Conservation (phyloP, 2,888 invertebrate genomes). For the Dyspetes luteomarginatus region DNA sequence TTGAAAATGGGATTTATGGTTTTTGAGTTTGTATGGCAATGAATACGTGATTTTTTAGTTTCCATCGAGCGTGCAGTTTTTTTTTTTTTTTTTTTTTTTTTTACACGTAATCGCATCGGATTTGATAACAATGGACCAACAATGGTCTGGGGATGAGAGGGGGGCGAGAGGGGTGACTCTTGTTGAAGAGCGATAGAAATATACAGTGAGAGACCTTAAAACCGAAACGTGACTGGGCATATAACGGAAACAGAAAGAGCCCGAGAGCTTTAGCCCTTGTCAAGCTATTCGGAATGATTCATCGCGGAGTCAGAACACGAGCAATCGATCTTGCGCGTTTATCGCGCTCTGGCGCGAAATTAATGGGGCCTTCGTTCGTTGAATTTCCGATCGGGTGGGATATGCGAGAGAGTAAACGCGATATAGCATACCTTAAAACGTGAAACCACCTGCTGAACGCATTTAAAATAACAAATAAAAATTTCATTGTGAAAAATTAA, state of each 20-base stretch:
- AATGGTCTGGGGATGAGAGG: conserved; percentile 49
- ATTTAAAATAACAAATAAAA: background rate
- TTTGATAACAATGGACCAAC: conserved; percentile 56
- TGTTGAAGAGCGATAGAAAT: conserved; percentile 43
- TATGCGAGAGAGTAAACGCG: background rate
- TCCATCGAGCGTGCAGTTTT: conserved; percentile 7
- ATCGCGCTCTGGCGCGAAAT: conserved; percentile 69
- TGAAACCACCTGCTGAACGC: conserved; percentile 63
- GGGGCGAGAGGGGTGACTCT: conserved; percentile 38
- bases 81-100: conserved; percentile 49
- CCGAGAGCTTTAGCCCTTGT: conserved; percentile 64
- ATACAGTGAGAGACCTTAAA: conserved; percentile 65
- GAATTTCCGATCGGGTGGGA: conserved; percentile 67
- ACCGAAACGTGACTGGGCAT: conserved; percentile 75
- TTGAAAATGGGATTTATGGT: conserved; percentile 7
- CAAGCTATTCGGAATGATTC: conserved; percentile 75
- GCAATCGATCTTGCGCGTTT: conserved; percentile 74
- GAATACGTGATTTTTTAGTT: conserved; percentile 35
- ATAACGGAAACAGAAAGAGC: conserved; percentile 36
- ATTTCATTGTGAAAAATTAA: background rate
- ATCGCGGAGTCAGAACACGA: conserved; percentile 72
- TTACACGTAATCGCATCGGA: conserved; percentile 54
- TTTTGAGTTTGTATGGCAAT: conserved; percentile 10
- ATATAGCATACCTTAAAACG: background rate
- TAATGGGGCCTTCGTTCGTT: conserved; percentile 70